Conservation (phyloP, 2,113 vertebrate species). For the Empidonax alnorum region DNA sequence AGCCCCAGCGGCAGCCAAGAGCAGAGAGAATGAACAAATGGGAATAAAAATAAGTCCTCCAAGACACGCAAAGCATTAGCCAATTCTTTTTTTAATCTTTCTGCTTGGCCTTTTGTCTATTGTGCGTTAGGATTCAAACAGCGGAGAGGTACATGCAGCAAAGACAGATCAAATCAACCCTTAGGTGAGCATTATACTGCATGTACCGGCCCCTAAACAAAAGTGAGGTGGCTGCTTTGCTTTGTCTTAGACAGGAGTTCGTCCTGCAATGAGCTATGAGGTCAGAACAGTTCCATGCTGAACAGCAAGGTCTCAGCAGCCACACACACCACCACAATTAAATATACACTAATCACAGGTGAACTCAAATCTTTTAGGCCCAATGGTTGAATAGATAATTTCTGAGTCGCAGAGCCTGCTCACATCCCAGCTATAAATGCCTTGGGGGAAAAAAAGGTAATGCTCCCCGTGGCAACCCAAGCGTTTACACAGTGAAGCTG, state of each 20-base stretch:
- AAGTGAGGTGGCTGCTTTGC: not conserved
- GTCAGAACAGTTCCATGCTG: not conserved
- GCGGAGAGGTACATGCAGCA: not conserved
- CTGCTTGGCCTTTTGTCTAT: not conserved
- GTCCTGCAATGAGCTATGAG: not conserved
- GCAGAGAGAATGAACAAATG: not conserved
- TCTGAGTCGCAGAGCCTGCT: not conserved
- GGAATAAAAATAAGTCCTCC: slow-evolving; percentile 45
- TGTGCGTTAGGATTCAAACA: not conserved
- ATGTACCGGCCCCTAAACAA: not conserved
- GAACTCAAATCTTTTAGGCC: not conserved
- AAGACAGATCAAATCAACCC: not conserved
- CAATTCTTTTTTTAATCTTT: not conserved
- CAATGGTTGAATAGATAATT: not conserved
- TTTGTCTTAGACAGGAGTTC: not conserved
- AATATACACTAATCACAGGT: not conserved
- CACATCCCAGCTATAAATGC: not conserved
- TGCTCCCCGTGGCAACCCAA: not conserved
- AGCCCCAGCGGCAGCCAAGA: slow-evolving; percentile 22
- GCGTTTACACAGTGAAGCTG: not conserved
- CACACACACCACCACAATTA: not conserved
- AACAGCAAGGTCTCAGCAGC: not conserved
- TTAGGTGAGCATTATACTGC: not conserved
- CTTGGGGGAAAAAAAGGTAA: accelerated
- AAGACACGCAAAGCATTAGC: not conserved